Conservation (phyloP, 2,113 vertebrate species). For the Myanophis thanlyinensis region DNA sequence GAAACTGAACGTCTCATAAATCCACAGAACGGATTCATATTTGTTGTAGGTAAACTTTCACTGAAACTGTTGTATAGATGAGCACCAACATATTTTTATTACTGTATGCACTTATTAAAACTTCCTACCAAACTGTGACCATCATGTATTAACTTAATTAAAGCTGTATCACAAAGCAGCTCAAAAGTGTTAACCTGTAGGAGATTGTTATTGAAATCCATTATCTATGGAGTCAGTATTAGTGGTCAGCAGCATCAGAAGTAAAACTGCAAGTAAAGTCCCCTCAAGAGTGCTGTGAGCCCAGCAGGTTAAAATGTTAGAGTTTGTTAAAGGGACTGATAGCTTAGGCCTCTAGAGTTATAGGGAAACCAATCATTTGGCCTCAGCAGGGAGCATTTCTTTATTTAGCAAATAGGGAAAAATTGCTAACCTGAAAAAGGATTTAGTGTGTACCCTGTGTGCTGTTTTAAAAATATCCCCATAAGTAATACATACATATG, state of each 20-base stretch:
- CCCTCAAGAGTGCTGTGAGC: conserved; percentile 85
- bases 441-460: conserved; percentile 41
- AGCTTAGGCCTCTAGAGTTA: conserved; percentile 81
- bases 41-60: conserved; percentile 36
- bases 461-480: conserved; percentile 25
- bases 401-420: conserved; percentile 77
- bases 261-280: conserved; percentile 79
- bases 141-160: conserved; percentile 72
- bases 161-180: conserved; percentile 57
- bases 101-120: conserved; percentile 62
- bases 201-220: conserved; percentile 78
- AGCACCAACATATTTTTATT: conserved; percentile 46
- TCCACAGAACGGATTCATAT: conserved; percentile 31
- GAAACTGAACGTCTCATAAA: conserved; percentile 55
- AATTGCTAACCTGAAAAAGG: conserved; percentile 51
- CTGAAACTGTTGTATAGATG: conserved; percentile 39
- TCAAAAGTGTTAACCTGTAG: conserved; percentile 72
- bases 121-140: conserved; percentile 62
- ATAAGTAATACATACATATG: conserved; percentile 23
- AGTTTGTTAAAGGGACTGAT: conserved; percentile 88
- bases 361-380: conserved; percentile 90
- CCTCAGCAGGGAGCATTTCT: conserved; percentile 85
- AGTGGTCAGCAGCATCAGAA: conserved; percentile 82
- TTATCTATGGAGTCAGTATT: conserved; percentile 79
- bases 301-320: conserved; percentile 90